These are phyloP conservation scores for Acleris holmiana DNA, from an alignment of 2,888 invertebrate genomes.

Conservation along the genomic window DNA sequence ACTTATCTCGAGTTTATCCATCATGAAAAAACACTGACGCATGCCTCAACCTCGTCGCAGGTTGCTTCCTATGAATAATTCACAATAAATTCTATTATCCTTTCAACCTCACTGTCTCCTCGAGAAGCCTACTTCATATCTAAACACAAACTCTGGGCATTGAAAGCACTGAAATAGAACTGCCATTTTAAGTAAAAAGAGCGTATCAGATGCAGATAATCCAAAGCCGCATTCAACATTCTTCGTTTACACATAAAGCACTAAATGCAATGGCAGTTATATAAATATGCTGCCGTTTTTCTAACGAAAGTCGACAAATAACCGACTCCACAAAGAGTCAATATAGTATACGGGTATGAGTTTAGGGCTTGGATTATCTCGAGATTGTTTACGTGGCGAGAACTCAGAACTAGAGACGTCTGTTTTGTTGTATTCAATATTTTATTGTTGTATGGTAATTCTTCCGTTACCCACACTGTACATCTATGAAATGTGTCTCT, in stretches of 20 bases:
- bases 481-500: no score
- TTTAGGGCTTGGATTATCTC: neutral
- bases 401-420: neutral
- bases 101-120: neutral
- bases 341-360: neutral
- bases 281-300: no score
- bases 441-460: neutral
- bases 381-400: slow-evolving; percentile 11
- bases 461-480: no score
- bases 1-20: neutral
- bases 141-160: no score
- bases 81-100: slow-evolving; percentile 10
- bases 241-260: no score
- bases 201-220: no score
- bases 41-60: neutral
- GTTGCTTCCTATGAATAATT: slow-evolving; percentile 11
- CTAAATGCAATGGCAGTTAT: no score
- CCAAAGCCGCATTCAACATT: no score
- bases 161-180: no score
- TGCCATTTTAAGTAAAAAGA: no score
- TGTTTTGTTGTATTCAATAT: slow-evolving; percentile 9
- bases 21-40: neutral
- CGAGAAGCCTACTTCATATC: no score
- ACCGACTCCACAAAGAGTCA: slow-evolving; percentile 3
- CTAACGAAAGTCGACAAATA: no score